Evolutionary conservation across 1,140 invertebrate genomes (phyloP).

Genomic region (Rhopalosiphum maidis): DNA sequence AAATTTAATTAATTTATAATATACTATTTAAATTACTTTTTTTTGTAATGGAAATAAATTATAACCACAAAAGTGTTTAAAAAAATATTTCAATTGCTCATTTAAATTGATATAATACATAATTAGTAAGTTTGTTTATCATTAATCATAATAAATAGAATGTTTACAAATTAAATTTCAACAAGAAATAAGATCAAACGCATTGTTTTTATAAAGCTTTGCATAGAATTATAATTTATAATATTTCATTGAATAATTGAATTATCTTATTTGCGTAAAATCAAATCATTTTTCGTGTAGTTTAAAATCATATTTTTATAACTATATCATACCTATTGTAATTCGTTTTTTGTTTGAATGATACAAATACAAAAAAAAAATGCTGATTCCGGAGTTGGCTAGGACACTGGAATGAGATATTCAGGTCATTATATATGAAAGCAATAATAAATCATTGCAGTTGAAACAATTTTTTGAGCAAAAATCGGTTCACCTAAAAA

Average conservation of each 20-base stretch:
- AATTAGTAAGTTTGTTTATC: constrained; percentile 16
- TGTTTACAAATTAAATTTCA: not conserved
- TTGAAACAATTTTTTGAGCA: constrained; percentile 17
- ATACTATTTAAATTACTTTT: not conserved
- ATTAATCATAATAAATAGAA: not conserved
- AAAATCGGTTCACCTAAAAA: not conserved
- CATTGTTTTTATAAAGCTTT: not conserved
- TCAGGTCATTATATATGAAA: not conserved
- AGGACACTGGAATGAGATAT: not conserved
- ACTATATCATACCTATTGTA: not conserved
- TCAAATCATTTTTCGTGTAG: not conserved
- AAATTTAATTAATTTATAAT: not conserved
- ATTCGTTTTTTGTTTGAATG: not conserved
- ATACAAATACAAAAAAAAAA: not conserved
- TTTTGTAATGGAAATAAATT: not conserved
- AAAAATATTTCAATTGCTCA: not conserved
- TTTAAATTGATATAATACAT: not conserved
- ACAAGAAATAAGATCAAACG: not conserved
- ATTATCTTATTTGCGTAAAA: not conserved
- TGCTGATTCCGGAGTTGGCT: not conserved
- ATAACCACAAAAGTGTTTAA: not conserved
- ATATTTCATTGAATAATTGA: not conserved
- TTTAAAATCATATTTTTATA: not conserved
- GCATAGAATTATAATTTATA: not conserved
- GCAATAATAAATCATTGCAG: constrained; percentile 12